Conservation (phyloP, 2,113 vertebrate species). For the Anthoscopus minutus region DNA sequence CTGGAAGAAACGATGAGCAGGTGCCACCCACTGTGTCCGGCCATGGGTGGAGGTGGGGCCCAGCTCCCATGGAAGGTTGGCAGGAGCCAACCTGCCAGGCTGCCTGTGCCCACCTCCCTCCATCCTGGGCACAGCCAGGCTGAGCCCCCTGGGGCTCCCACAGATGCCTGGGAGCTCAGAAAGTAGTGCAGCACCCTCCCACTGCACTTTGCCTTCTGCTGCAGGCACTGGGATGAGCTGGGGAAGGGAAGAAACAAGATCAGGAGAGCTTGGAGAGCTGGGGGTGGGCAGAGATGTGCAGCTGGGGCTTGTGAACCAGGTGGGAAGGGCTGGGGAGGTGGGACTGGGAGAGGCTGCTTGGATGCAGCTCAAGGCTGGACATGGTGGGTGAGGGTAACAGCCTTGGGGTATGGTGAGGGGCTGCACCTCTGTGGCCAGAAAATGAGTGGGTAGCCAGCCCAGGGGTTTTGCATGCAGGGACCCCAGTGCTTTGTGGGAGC, state of each 20-base stretch:
- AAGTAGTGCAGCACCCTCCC: neutral
- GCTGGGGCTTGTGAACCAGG: neutral
- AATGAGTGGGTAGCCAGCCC: neutral
- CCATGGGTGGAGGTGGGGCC: neutral
- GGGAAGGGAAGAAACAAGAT: neutral
- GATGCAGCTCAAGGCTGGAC: neutral
- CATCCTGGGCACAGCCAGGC: neutral
- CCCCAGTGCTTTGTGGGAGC: neutral
- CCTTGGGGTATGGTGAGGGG: neutral
- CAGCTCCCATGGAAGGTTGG: fast-evolving
- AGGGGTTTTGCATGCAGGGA: neutral
- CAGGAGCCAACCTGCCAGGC: neutral
- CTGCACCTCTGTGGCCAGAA: neutral
- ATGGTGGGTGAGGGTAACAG: fast-evolving
- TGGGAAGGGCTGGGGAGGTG: neutral
- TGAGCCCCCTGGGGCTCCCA: fast-evolving
- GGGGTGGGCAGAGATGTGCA: neutral
- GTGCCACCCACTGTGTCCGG: neutral
- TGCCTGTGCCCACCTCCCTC: neutral
- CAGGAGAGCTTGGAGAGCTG: neutral
- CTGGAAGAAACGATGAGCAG: neutral
- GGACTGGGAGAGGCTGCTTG: neutral
- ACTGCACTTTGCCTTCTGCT: neutral
- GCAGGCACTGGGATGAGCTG: neutral
- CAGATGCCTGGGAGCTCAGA: neutral